Evolutionary conservation across 2,888 invertebrate genomes (phyloP).

Genomic region (Synanthedon formicaeformis): DNA sequence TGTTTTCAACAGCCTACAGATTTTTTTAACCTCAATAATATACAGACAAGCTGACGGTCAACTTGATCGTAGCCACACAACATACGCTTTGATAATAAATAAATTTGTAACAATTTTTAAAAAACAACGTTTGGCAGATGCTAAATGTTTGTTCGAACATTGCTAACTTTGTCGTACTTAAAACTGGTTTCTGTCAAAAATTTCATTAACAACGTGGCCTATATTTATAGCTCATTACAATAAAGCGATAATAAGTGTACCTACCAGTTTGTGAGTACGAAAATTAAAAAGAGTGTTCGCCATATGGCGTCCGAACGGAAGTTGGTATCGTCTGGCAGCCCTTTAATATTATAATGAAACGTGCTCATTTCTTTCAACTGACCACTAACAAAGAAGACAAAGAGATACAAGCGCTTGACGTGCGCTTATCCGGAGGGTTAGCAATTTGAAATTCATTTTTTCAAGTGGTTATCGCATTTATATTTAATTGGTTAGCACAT

Average conservation of each 20-base stretch:
- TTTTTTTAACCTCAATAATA: too few species aligned
- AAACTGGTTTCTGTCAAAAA: conserved; percentile 11
- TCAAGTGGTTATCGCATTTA: too few species aligned
- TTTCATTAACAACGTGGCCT: conserved; percentile 9
- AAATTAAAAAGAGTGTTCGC: conserved; percentile 39
- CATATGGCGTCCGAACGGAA: conserved; percentile 63
- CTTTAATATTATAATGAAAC: conserved; percentile 61
- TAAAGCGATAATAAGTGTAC: not conserved
- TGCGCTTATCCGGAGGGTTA: conserved; percentile 49
- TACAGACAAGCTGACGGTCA: too few species aligned
- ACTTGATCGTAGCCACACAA: too few species aligned
- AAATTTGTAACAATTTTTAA: too few species aligned
- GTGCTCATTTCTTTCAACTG: conserved; percentile 59
- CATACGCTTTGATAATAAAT: too few species aligned
- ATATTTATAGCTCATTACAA: conserved; percentile 5
- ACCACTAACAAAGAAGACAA: conserved; percentile 64
- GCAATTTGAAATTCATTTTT: conserved; percentile 1
- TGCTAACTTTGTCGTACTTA: not conserved
- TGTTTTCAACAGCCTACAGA: not conserved
- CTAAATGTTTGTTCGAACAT: too few species aligned
- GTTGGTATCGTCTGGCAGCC: conserved; percentile 64
- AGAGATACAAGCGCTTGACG: conserved; percentile 45
- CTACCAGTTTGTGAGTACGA: conserved; percentile 8
- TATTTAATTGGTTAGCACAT: too few species aligned
- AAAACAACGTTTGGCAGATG: too few species aligned